A percentile compares a stretch with the other conserved stretches of the same genome.
Evolutionary conservation across 2,888 invertebrate genomes (phyloP).

Genomic region (Epistrophe grossulariae): DNA sequence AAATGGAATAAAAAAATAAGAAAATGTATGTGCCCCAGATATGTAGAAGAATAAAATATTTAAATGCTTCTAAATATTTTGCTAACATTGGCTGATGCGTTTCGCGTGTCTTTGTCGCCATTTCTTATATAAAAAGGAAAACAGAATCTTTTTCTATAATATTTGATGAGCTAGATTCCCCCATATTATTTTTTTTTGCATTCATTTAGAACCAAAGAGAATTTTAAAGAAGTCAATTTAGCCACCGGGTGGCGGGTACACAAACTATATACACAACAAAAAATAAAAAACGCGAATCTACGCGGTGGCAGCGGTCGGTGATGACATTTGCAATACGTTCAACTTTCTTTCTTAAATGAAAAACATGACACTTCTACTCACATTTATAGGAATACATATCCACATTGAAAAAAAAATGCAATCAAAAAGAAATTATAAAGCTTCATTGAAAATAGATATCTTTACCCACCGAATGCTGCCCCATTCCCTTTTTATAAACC

Average conservation of each 20-base stretch:
- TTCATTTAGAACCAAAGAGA: slow-evolving; percentile 44
- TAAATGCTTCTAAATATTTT: background rate
- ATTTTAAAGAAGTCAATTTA: slow-evolving; percentile 47
- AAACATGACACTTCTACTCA: background rate
- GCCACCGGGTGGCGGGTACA: background rate
- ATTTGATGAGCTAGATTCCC: slow-evolving; percentile 31
- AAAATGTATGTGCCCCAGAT: slow-evolving; percentile 15
- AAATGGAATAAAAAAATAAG: background rate
- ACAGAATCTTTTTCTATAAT: slow-evolving; percentile 20
- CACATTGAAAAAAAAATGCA: slow-evolving; percentile 2
- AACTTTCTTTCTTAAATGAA: slow-evolving; percentile 10
- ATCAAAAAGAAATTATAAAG: slow-evolving; percentile 61
- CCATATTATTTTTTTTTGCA: slow-evolving; percentile 4
- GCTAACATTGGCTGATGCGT: slow-evolving; percentile 15
- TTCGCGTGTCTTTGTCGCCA: slow-evolving; percentile 13
- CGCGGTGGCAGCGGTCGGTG: background rate
- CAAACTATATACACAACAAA: background rate
- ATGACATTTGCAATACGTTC: slow-evolving; percentile 10
- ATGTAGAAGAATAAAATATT: background rate
- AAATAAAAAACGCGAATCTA: slow-evolving; percentile 22
- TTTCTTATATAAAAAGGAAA: slow-evolving; percentile 41
- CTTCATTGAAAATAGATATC: slow-evolving; percentile 38
- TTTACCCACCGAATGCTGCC: background rate
- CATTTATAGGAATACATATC: background rate
- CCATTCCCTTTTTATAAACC: slow-evolving; percentile 28